These are phyloP conservation scores for Clusia tigrina DNA, from an alignment of 2,888 invertebrate species.

Conservation along the genomic window DNA sequence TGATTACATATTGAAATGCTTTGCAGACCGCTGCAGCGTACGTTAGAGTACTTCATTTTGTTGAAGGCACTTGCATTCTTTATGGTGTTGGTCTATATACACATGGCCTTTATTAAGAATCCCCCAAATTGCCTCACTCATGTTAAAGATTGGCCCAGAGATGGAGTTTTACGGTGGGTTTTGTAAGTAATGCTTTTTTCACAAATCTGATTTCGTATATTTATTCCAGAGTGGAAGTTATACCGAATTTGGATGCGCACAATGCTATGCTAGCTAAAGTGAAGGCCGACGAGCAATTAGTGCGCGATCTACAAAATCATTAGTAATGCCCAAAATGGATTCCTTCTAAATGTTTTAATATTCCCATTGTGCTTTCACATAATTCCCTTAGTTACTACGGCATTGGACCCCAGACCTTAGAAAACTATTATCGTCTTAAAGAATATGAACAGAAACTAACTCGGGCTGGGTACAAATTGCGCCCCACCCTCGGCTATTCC, in stretches of 20 bases:
- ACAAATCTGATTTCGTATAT: constrained; percentile 2
- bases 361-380: neutral
- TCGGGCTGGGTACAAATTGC: constrained; percentile 45
- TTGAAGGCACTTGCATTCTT: constrained; percentile 82
- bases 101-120: constrained; percentile 89
- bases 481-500: constrained; percentile 47
- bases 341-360: neutral
- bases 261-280: constrained; percentile 48
- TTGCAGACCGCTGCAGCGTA: constrained; percentile 53
- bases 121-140: constrained; percentile 93
- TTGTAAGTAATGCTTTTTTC: neutral
- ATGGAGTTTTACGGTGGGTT: constrained; percentile 78
- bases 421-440: constrained; percentile 47
- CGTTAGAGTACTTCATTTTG: constrained; percentile 58
- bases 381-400: constrained; percentile 49
- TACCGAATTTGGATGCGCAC: constrained; percentile 55
- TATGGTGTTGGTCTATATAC: constrained; percentile 92
- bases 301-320: constrained; percentile 48
- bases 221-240: constrained; percentile 60
- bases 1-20: constrained; percentile 17
- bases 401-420: constrained; percentile 56
- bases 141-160: constrained; percentile 91
- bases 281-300: constrained; percentile 47
- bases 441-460: constrained; percentile 46
- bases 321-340: constrained; percentile 42